Base-by-base conservation (phyloP, 30 jellyfish, hydroid and myxozoan species). In the Euphysa ruthae region DNA sequence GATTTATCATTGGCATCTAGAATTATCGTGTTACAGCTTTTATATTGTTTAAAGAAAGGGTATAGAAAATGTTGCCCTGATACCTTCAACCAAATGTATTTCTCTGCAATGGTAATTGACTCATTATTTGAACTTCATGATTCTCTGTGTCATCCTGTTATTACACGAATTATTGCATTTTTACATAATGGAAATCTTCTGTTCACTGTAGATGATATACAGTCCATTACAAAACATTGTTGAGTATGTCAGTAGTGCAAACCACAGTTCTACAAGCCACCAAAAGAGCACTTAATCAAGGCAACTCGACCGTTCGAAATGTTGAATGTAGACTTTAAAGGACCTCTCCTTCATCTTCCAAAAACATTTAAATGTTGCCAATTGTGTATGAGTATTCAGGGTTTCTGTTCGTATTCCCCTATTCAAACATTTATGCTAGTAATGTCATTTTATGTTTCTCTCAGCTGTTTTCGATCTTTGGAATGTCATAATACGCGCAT, bases 401-500 rank as follows among this genome's bases (percentile, higher is more conserved):
- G 0, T 68, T 44, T 1, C 79, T 69, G 8, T 68, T 68, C 69
- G 69, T 0, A 18, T 32, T 42, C 35, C 77, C 84, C 5, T 50
- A 44, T 44, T 0, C 51, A 43, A 78, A 71, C 4, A 63, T 35
- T 6, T 15, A 6, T 19, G 10, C 77, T 46, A 7, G 29, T 0
- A 60, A 63, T 23, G 84, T 28, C 10, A 43, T 43, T 19, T 26
- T 24, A 26, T 71, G 69, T 43, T 33, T 80, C 43, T 15, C 34
- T 21, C 10, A 43, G 4, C 54, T 80, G 15, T 71, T 79, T 43
- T 72, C 85, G 49, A n/a, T 80, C 0, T 80, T 80, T 52, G 93
- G 93, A 21, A 43, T 52, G 58, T 91, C 93, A 8, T 64, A 23
- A 4, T 71, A n/a, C 31, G 66, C 62, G 7, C 93, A 80, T 54